Evolutionary conservation across 2,797 vertebrate species (phyloP).

Genomic region (Paratrypauchen microcephalus): DNA sequence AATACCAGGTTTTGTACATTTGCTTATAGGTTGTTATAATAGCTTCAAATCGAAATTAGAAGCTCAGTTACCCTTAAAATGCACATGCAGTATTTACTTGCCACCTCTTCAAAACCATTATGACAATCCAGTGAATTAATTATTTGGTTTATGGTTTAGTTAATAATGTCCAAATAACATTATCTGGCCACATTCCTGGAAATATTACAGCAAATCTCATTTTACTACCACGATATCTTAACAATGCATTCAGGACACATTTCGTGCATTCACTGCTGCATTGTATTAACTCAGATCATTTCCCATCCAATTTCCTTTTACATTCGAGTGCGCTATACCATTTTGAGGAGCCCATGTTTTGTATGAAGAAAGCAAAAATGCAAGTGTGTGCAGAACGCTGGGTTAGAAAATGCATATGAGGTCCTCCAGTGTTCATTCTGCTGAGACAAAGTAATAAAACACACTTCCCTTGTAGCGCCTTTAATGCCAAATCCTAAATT

Average conservation of each 20-base stretch:
- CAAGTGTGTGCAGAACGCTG: neutral
- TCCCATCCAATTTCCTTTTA: conserved; percentile 5
- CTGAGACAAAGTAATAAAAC: conserved; percentile 13
- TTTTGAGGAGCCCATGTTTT: neutral
- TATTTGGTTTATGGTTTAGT: neutral
- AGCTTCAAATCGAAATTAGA: too few relatives aligned
- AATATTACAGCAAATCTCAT: neutral
- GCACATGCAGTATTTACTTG: too few relatives aligned
- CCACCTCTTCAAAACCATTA: too few relatives aligned
- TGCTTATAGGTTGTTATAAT: too few relatives aligned
- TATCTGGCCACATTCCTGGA: conserved; percentile 1
- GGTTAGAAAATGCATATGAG: conserved; percentile 10
- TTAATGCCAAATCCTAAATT: conserved; percentile 10
- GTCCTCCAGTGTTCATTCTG: conserved; percentile 5
- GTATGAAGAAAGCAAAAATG: conserved; percentile 3
- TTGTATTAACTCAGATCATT: neutral
- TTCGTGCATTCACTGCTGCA: neutral
- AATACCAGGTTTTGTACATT: too few relatives aligned
- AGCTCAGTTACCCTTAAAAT: too few relatives aligned
- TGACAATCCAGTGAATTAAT: too few relatives aligned
- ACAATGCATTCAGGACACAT: neutral
- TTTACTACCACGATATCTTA: neutral
- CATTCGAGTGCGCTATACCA: neutral
- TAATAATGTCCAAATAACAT: neutral
- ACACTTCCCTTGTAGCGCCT: conserved; percentile 2